These are phyloP conservation scores for Prenolepis imparis DNA, from an alignment of 2,888 invertebrate genomes.

Conservation along the genomic window DNA sequence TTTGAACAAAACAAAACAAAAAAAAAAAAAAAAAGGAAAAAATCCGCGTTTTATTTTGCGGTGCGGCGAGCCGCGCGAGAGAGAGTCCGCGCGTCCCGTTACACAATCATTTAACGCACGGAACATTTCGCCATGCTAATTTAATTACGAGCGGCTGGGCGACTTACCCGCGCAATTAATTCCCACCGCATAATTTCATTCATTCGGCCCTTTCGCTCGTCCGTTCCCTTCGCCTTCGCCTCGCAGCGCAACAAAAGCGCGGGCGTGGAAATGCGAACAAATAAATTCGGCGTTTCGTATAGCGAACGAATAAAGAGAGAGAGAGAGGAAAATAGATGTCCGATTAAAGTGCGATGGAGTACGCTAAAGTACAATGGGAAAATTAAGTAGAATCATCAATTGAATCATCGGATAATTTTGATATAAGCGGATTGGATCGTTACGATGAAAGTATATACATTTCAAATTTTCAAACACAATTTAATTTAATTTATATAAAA, in stretches of 20 bases:
- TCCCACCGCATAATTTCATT: conserved; percentile 76
- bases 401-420: not conserved
- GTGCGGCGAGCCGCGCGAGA: conserved; percentile 6
- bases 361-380: not conserved
- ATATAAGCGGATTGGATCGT: not conserved
- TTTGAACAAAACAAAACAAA: not conserved
- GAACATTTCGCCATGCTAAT: conserved; percentile 64
- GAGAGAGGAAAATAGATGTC: not conserved
- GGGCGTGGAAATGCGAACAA: conserved; percentile 28
- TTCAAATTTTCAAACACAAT: not conserved
- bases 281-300: conserved; percentile 31
- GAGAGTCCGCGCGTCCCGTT: conserved; percentile 36
- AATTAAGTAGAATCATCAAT: not conserved
- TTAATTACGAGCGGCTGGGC: conserved; percentile 61
- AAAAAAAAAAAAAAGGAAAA: not conserved
- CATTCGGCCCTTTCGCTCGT: conserved; percentile 57
- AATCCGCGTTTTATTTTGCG: conserved; percentile 4
- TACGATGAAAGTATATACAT: not conserved
- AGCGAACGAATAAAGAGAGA: not conserved
- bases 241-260: conserved; percentile 24
- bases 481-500: not conserved
- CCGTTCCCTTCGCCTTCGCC: not conserved
- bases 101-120: conserved; percentile 61
- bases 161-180: conserved; percentile 72
- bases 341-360: not conserved